Evolutionary conservation across 2,797 vertebrate species (phyloP).

Genomic region (Anguilla marmorata): DNA sequence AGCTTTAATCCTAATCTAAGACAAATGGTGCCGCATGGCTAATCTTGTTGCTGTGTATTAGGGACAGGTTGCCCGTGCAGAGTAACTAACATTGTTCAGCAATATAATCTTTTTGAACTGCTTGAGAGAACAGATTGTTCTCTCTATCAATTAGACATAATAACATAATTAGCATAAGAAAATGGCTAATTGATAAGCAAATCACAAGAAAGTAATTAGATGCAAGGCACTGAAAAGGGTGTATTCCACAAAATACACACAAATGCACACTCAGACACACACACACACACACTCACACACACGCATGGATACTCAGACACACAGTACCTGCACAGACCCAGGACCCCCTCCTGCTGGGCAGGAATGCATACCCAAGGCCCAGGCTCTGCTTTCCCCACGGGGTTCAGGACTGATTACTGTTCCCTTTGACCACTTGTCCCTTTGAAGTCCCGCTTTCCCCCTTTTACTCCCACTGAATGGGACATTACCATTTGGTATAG

Average conservation of each 20-base stretch:
- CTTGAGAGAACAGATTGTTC: background rate
- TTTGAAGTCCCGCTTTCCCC: slow-evolving; percentile 47
- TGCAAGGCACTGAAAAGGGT: background rate
- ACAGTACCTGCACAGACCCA: background rate
- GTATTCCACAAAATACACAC: too few species aligned
- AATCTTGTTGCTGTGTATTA: background rate
- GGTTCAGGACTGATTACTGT: slow-evolving; percentile 28
- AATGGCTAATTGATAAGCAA: background rate
- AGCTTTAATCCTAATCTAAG: slow-evolving; percentile 3
- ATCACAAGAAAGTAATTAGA: background rate
- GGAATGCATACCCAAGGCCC: slow-evolving; percentile 26
- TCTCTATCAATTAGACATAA: background rate
- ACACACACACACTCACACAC: background rate
- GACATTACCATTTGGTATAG: slow-evolving; percentile 72
- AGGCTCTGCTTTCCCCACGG: slow-evolving; percentile 27
- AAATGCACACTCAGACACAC: background rate
- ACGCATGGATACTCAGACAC: background rate
- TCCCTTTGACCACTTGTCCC: slow-evolving; percentile 49
- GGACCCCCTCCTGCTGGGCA: slow-evolving; percentile 28
- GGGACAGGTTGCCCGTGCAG: background rate
- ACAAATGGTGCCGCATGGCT: background rate
- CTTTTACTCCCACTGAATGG: slow-evolving; percentile 62
- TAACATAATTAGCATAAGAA: too few species aligned
- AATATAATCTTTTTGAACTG: background rate
- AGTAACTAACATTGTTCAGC: background rate